These are phyloP conservation scores for Oryctolagus cuniculus DNA, from an alignment of 2,113 vertebrate genomes.

Conservation along the genomic window DNA sequence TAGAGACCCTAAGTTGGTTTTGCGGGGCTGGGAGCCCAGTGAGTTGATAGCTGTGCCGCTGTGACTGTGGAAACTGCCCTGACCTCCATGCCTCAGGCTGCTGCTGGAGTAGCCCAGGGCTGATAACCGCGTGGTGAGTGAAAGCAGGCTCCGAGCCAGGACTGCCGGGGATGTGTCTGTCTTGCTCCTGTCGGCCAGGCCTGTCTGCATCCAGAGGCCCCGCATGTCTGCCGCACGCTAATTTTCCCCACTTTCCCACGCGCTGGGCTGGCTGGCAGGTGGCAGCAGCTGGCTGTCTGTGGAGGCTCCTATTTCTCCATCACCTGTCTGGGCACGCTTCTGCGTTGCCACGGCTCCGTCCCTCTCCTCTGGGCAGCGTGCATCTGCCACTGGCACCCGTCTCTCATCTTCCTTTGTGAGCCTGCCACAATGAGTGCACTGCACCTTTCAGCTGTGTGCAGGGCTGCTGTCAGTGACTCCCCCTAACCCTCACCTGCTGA, in stretches of 20 bases:
- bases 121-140: no score
- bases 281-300: not conserved
- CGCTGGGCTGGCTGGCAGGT: not conserved
- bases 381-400: slow-evolving; percentile 60
- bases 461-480: not conserved
- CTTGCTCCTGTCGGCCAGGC: not conserved
- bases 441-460: slow-evolving; percentile 39
- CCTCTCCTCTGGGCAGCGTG: slow-evolving; percentile 58
- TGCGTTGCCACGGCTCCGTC: slow-evolving; percentile 33
- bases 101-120: not conserved
- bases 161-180: not conserved
- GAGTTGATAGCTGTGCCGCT: not conserved
- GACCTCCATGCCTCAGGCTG: not conserved
- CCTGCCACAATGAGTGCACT: slow-evolving; percentile 32
- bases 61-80: not conserved
- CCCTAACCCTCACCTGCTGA: not conserved
- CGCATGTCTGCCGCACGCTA: not conserved
- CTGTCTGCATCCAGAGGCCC: not conserved
- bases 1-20: not conserved
- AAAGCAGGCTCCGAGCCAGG: not conserved
- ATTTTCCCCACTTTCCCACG: not conserved
- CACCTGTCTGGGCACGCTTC: slow-evolving; percentile 17
- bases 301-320: slow-evolving; percentile 56
- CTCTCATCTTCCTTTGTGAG: slow-evolving; percentile 72
- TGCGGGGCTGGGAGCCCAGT: not conserved